Base-by-base conservation (phyloP, 2,888 invertebrate genomes). In the Pristionchus entomophagus region DNA sequence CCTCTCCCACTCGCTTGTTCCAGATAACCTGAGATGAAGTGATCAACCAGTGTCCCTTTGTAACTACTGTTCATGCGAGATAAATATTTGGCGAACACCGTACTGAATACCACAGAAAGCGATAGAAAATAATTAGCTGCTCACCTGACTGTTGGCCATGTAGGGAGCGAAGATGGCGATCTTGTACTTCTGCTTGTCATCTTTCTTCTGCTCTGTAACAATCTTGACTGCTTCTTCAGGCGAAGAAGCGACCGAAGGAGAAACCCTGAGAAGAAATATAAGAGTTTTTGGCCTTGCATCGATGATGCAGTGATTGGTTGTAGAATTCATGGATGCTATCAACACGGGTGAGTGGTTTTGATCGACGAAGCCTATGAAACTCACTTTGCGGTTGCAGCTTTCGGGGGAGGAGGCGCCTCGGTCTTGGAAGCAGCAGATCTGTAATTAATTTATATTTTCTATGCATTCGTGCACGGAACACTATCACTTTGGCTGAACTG, bases 91-190 rank as follows among this genome's bases (percentile, higher is more conserved):
- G 8, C 14, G 14, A 45, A 14, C 45, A 45, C 45, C 6, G 14
- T 45, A 10, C 45, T 45, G 45, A 14, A 14, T 45, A 45, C 14
- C 14, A 14, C 45, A 45, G 8, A 10, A 14, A n/a, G n/a, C n/a
- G n/a, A n/a, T n/a, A n/a, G n/a, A n/a, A n/a, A n/a, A n/a, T n/a
- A n/a, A n/a, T n/a, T n/a, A n/a, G n/a, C n/a, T 78, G 22, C 59
- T 45, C 17, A 90, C 90, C 88, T 90, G 90, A 85, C 89, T 89
- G 78, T 89, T 89, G 32, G 90, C 84, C 85, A 89, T 87, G 56
- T 87, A 87, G n/a, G 89, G 90, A 22, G 89, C 89, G 81, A 90
- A 89, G 51, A 89, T 59, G 32, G 86, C 89, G 83, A 88, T 87
- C 81, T 90, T 90, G 85, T 88, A 89, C 51, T 26, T n/a, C 10